Evolutionary conservation across 23 tunicate genomes (phyloP).

Genomic region (Styela clava): DNA sequence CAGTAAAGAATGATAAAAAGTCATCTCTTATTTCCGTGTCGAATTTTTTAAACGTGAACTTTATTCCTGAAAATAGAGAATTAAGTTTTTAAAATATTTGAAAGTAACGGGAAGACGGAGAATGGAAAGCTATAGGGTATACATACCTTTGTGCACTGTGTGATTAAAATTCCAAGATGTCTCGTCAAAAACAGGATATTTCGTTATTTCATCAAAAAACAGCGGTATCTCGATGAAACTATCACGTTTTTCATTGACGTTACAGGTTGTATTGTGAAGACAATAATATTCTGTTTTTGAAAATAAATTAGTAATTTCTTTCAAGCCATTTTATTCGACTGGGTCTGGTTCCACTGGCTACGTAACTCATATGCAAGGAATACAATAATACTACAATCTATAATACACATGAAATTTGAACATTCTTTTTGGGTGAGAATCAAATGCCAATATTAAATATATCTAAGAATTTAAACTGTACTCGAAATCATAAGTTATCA

Average conservation of each 20-base stretch:
- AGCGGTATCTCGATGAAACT: not conserved
- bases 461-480: no score
- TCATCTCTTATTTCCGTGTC: slow-evolving; percentile 9
- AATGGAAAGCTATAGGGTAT: not conserved
- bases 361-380: no score
- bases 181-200: not conserved
- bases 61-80: not conserved
- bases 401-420: no score
- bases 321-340: no score
- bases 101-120: not conserved
- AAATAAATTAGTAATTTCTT: no score
- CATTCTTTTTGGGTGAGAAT: no score
- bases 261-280: not conserved
- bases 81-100: not conserved
- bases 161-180: slow-evolving; percentile 6
- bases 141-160: not conserved
- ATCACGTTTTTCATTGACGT: not conserved
- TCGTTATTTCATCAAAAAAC: not conserved
- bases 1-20: slow-evolving; percentile 1
- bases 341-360: no score
- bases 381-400: no score
- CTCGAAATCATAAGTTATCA: no score
- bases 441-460: no score
- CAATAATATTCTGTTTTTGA: slow-evolving; percentile 17
- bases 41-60: not conserved